A percentile compares a stretch with the other conserved stretches of the same genome.
These are phyloP conservation scores for Actenoides hombroni DNA, from an alignment of 2,113 vertebrate species.

Conservation along the genomic window DNA sequence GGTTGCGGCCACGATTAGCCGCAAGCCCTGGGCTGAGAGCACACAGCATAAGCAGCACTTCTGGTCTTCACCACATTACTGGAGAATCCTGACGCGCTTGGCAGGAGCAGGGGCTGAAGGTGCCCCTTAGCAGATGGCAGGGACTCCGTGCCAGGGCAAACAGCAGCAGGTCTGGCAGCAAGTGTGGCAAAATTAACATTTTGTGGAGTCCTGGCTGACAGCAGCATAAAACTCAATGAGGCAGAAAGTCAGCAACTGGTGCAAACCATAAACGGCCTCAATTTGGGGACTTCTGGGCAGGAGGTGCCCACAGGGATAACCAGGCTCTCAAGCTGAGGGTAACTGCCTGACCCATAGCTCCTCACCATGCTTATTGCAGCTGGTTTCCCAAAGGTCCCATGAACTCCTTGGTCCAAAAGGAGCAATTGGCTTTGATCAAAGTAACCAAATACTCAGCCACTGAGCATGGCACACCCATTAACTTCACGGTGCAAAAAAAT, in stretches of 20 bases:
- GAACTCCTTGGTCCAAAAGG: not conserved
- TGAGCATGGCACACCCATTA: accelerated
- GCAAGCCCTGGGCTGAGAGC: not conserved
- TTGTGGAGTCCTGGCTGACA: not conserved
- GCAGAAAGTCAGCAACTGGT: conserved; percentile 10
- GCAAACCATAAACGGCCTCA: not conserved
- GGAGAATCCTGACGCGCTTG: not conserved
- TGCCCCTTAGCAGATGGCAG: conserved; percentile 18
- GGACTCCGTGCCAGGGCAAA: not conserved
- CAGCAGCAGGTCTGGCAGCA: not conserved
- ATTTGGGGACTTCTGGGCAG: not conserved
- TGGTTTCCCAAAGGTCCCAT: not conserved
- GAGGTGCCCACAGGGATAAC: not conserved
- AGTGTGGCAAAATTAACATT: not conserved
- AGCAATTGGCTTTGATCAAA: not conserved
- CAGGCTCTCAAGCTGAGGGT: not conserved
- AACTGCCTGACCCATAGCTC: not conserved
- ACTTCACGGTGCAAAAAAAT: not conserved
- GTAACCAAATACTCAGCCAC: not conserved
- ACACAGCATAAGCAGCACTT: not conserved
- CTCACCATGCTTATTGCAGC: accelerated
- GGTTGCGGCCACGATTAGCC: not conserved
- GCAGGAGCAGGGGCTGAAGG: not conserved
- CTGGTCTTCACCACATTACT: not conserved
- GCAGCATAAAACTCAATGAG: not conserved